These are phyloP conservation scores for Habropoda laboriosa DNA, from an alignment of 1,140 invertebrate species.

Conservation along the genomic window DNA sequence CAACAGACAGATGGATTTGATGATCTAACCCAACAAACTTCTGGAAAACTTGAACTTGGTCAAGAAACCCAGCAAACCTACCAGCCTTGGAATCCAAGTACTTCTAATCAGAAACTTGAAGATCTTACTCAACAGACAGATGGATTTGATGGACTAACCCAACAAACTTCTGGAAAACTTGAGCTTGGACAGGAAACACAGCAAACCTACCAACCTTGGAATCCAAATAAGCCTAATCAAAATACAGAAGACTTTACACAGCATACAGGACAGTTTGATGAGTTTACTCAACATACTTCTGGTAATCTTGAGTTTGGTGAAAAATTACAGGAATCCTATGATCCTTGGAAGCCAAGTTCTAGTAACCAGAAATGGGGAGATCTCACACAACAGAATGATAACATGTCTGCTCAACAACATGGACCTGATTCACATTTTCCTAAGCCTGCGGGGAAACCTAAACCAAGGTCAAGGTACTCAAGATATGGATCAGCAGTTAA, in stretches of 20 bases:
- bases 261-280: constrained; percentile 14
- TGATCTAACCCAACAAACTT: background rate
- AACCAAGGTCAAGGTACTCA: constrained; percentile 43
- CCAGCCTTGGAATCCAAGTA: constrained; percentile 5
- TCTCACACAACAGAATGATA: constrained; percentile 1
- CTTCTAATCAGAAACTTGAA: constrained; percentile 15
- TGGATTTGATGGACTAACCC: background rate
- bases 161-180: background rate
- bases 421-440: background rate
- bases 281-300: constrained; percentile 19
- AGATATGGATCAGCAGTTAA: constrained; percentile 16
- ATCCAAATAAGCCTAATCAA: background rate
- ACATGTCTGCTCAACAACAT: background rate
- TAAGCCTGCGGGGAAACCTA: constrained; percentile 57
- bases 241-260: constrained; percentile 35
- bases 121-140: constrained; percentile 44
- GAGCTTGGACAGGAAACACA: constrained; percentile 46
- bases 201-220: background rate
- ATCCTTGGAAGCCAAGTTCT: background rate
- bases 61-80: no score
- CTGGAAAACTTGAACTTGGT: constrained; percentile 28
- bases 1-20: background rate
- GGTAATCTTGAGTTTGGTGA: constrained; percentile 35
- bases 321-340: constrained; percentile 32
- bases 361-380: constrained; percentile 31